These are phyloP conservation scores for Tiliacea citrago DNA, from an alignment of 2,888 invertebrate genomes.

Conservation along the genomic window DNA sequence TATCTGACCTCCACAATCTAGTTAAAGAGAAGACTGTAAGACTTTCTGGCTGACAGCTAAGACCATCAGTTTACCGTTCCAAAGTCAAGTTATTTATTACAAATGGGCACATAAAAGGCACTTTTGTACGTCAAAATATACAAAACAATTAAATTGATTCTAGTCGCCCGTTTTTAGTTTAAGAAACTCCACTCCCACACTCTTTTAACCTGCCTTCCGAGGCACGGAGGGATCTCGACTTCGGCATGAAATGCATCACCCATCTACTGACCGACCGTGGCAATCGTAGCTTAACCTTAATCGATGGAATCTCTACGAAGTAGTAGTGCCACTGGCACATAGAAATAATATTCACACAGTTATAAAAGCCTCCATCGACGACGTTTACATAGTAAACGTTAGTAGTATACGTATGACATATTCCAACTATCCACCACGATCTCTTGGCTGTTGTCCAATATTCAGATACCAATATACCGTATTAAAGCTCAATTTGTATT, in stretches of 20 bases:
- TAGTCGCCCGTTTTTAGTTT: no score
- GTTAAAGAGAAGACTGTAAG: background rate
- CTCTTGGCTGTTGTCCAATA: constrained; percentile 44
- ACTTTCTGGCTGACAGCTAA: background rate
- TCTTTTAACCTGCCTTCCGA: no score
- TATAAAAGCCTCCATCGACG: background rate
- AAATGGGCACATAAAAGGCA: no score
- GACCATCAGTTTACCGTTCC: background rate
- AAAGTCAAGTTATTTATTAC: no score
- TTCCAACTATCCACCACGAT: constrained; percentile 7
- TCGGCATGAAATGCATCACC: background rate
- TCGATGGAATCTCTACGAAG: no score
- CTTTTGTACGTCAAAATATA: no score
- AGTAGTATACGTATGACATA: constrained; percentile 1
- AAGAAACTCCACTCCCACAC: no score
- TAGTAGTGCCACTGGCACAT: no score
- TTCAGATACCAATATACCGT: constrained; percentile 22
- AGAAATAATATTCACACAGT: background rate
- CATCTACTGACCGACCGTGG: background rate
- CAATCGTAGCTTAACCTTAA: no score
- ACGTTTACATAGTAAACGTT: constrained; percentile 15
- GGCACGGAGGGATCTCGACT: no score
- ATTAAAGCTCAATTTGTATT: constrained; percentile 40
- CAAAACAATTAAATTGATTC: no score
- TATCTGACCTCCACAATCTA: background rate